Evolutionary conservation across 2,113 vertebrate species (phyloP).

Genomic region (Numenius arquata): DNA sequence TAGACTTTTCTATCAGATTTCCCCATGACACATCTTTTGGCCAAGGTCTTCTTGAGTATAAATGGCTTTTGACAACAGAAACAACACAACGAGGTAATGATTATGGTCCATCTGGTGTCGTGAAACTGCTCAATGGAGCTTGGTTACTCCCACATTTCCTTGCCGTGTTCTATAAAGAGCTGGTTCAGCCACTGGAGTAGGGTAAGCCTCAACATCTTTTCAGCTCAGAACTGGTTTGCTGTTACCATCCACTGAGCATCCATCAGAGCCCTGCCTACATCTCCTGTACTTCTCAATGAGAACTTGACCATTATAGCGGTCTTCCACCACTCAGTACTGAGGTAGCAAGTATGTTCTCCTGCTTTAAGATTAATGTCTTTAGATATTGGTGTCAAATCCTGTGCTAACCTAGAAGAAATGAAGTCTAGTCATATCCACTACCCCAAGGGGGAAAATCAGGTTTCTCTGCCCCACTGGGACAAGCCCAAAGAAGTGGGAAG

Average conservation of each 20-base stretch:
- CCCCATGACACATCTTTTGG: background rate
- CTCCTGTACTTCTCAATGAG: accelerated
- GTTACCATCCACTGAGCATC: background rate
- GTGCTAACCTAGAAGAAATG: background rate
- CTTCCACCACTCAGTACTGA: background rate
- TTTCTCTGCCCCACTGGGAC: background rate
- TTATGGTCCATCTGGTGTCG: background rate
- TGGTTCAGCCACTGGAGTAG: background rate
- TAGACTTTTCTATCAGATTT: background rate
- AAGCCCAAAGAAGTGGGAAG: background rate
- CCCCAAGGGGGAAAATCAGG: background rate
- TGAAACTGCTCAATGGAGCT: background rate
- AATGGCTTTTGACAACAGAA: background rate
- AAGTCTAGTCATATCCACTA: background rate
- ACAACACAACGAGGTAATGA: accelerated
- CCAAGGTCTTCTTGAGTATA: background rate
- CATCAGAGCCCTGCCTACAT: background rate
- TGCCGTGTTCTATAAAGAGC: background rate
- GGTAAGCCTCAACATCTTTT: background rate
- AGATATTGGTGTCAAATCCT: background rate
- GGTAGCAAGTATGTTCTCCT: background rate
- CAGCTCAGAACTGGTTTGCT: background rate
- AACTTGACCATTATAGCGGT: background rate
- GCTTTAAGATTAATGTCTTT: background rate
- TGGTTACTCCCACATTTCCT: background rate